phyloP scores from a whole-genome alignment of 2,888 invertebrate species.

The Habroteleia sp. region DNA sequence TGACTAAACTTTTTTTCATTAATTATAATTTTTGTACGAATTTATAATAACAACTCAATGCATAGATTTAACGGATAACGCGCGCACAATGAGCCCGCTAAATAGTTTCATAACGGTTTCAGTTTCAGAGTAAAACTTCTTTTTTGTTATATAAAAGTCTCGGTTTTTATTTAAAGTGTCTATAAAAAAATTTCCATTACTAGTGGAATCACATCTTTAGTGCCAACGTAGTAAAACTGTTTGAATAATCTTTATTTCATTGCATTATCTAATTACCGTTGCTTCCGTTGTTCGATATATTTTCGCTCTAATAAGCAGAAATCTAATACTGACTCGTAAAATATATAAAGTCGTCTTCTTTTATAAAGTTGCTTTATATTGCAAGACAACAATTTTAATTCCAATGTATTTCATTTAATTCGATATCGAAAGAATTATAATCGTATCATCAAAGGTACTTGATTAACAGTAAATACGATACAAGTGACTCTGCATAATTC shows the following conservation, averaged over 20 bases:
- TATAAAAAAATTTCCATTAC: constrained; percentile 10
- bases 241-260: constrained; percentile 28
- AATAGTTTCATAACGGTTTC: too few species aligned
- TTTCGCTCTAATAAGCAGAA: constrained; percentile 54
- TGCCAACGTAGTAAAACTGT: constrained; percentile 5
- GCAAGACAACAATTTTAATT: constrained; percentile 6
- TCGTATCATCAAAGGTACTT: background rate
- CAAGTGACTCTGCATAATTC: constrained; percentile 1
- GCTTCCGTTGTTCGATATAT: constrained; percentile 55
- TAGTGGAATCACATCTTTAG: constrained; percentile 8
- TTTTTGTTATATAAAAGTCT: constrained; percentile 18
- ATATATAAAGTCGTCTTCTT: too few species aligned
- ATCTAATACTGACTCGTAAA: constrained; percentile 17
- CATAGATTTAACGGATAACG: too few species aligned
- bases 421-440: constrained; percentile 22
- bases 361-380: constrained; percentile 9
- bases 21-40: too few species aligned
- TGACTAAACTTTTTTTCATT: too few species aligned
- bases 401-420: constrained; percentile 18
- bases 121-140: too few species aligned
- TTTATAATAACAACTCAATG: too few species aligned
- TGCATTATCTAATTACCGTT: constrained; percentile 51
- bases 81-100: too few species aligned
- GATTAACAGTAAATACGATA: constrained; percentile 28
- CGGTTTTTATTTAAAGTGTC: constrained; percentile 9